Conservation (phyloP, 2,113 vertebrate genomes). For the Sardina pilchardus region DNA sequence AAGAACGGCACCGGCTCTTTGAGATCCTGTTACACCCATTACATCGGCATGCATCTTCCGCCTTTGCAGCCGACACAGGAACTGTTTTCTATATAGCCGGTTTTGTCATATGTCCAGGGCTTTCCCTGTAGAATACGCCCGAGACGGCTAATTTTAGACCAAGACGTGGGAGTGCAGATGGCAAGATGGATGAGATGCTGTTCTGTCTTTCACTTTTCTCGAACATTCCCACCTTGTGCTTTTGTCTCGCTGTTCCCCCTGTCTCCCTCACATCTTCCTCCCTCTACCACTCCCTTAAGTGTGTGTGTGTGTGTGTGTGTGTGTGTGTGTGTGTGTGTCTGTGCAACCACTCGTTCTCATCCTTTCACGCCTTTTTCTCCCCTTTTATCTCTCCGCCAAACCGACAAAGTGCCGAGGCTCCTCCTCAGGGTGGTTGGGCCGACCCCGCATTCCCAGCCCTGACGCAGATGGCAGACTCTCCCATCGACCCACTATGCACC, state of each 20-base stretch:
- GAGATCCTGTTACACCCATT: neutral
- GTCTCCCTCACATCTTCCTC: neutral
- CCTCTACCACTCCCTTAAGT: neutral
- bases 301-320: no score
- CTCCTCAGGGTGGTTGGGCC: neutral
- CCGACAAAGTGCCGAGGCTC: neutral
- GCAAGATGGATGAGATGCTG: constrained; percentile 1
- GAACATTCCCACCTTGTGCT: neutral
- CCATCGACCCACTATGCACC: constrained; percentile 23
- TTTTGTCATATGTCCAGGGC: neutral
- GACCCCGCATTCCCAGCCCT: neutral
- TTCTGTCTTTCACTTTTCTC: neutral
- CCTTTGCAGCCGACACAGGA: neutral
- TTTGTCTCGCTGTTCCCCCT: neutral
- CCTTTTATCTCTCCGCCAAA: neutral
- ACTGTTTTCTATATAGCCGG: neutral
- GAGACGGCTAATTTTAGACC: neutral
- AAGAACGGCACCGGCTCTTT: neutral
- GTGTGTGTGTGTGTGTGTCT: no score
- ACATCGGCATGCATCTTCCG: no score
- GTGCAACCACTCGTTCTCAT: neutral
- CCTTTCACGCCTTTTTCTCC: neutral
- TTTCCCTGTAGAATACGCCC: neutral
- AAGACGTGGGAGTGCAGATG: neutral
- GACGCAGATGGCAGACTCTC: neutral